phyloP scores from a whole-genome alignment of 37 sponge, comb jelly and placozoan species.

The Petrosia ficiformis region DNA sequence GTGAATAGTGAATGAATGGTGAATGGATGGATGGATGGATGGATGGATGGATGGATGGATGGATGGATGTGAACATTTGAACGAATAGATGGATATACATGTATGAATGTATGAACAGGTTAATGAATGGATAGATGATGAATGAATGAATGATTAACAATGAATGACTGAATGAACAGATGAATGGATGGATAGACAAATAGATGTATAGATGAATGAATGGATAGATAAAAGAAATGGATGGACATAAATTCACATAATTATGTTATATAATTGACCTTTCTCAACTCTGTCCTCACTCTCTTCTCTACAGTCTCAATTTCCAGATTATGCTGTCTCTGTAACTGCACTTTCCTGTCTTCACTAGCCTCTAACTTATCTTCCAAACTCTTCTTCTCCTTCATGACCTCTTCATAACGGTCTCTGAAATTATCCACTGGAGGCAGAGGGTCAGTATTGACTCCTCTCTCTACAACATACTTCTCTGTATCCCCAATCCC shows the following conservation, averaged over 20 bases:
- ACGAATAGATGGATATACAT: not conserved
- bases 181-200: no score
- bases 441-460: slow-evolving; percentile 32
- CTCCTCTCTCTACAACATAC: slow-evolving; percentile 5
- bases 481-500: not conserved
- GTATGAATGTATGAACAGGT: no score
- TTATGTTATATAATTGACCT: slow-evolving; percentile 14
- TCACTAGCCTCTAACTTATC: slow-evolving; percentile 46
- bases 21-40: no score
- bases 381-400: slow-evolving; percentile 46
- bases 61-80: no score
- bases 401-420: slow-evolving; percentile 33
- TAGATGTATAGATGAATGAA: no score
- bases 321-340: slow-evolving; percentile 41
- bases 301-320: slow-evolving; percentile 20
- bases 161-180: no score
- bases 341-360: slow-evolving; percentile 36
- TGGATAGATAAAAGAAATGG: not conserved
- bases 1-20: no score
- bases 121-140: no score
- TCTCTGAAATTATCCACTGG: slow-evolving; percentile 48
- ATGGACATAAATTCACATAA: not conserved
- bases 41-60: no score
- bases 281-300: not conserved
- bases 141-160: no score